Conservation (phyloP, 2,797 vertebrate species). For the Lagocephalus sceleratus region DNA sequence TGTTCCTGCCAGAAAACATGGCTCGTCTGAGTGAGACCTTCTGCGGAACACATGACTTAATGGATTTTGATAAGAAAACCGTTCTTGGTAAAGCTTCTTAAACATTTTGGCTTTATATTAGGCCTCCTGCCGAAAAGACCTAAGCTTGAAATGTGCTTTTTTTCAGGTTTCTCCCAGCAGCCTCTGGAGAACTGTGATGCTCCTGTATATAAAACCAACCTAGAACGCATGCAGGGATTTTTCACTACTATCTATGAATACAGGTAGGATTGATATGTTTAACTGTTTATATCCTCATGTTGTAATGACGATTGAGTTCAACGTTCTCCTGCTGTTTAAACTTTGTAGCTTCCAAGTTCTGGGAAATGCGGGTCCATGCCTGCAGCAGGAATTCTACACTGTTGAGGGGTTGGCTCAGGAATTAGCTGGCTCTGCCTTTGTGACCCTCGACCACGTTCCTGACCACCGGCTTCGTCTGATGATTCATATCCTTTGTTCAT, state of each 20-base stretch:
- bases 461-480: slow-evolving; percentile 91
- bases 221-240: slow-evolving; percentile 96
- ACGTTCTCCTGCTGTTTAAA: neutral
- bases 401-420: slow-evolving; percentile 83
- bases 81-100: slow-evolving; percentile 82
- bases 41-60: slow-evolving; percentile 83
- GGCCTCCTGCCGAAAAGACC: slow-evolving; percentile 55
- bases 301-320: neutral
- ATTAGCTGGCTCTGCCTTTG: slow-evolving; percentile 85
- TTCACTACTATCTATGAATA: slow-evolving; percentile 88
- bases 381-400: slow-evolving; percentile 92
- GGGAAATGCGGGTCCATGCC: slow-evolving; percentile 84
- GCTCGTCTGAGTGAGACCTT: slow-evolving; percentile 86
- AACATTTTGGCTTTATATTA: neutral
- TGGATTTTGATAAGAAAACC: slow-evolving; percentile 88
- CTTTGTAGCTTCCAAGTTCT: slow-evolving; percentile 86
- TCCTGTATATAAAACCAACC: slow-evolving; percentile 83
- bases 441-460: slow-evolving; percentile 87
- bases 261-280: slow-evolving; percentile 78
- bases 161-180: slow-evolving; percentile 83
- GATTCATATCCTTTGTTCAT: slow-evolving; percentile 89
- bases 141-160: slow-evolving; percentile 55
- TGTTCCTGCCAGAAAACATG: slow-evolving; percentile 89
- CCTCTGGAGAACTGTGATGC: slow-evolving; percentile 84
- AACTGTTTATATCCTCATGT: neutral